Conservation (phyloP, 1,140 invertebrate species). For the Formica selysi region DNA sequence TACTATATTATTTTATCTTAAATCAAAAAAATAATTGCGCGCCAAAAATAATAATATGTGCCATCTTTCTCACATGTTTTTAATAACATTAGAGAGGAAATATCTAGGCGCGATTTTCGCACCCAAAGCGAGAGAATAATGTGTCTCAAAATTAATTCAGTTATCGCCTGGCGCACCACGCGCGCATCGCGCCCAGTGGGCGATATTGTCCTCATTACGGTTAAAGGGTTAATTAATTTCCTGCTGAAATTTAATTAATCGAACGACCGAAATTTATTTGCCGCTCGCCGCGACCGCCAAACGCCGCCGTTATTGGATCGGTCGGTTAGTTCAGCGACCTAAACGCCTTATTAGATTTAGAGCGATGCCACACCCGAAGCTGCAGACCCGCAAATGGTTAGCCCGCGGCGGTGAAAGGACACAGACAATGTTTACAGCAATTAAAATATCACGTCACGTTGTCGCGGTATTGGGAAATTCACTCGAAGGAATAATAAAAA, state of each 20-base stretch:
- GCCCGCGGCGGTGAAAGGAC: not conserved
- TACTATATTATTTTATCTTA: not conserved
- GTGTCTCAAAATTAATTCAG: slow-evolving; percentile 57
- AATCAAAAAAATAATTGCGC: not conserved
- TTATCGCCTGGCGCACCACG: slow-evolving; percentile 42
- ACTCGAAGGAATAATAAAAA: not conserved
- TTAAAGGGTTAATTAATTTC: slow-evolving; percentile 71
- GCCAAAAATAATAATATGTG: not conserved
- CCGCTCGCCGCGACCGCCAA: slow-evolving; percentile 14
- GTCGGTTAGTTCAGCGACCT: slow-evolving; percentile 56
- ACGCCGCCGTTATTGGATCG: slow-evolving; percentile 57
- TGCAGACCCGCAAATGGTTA: slow-evolving; percentile 21
- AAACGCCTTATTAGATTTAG: slow-evolving; percentile 64
- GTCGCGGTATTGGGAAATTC: not conserved
- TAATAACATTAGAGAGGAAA: slow-evolving; percentile 9
- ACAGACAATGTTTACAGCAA: slow-evolving; percentile 1
- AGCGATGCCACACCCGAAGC: slow-evolving; percentile 28
- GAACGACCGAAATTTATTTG: slow-evolving; percentile 70
- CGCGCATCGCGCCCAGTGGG: slow-evolving; percentile 1
- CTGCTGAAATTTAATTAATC: slow-evolving; percentile 71
- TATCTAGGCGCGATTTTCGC: slow-evolving; percentile 39
- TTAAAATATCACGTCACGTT: slow-evolving; percentile 37
- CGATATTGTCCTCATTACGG: slow-evolving; percentile 59
- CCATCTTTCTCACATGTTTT: not conserved
- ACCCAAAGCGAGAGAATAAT: slow-evolving; percentile 52